These are phyloP conservation scores for Holothuria scabra DNA, from an alignment of 53 echinoderm and acorn worm genomes.

Conservation along the genomic window DNA sequence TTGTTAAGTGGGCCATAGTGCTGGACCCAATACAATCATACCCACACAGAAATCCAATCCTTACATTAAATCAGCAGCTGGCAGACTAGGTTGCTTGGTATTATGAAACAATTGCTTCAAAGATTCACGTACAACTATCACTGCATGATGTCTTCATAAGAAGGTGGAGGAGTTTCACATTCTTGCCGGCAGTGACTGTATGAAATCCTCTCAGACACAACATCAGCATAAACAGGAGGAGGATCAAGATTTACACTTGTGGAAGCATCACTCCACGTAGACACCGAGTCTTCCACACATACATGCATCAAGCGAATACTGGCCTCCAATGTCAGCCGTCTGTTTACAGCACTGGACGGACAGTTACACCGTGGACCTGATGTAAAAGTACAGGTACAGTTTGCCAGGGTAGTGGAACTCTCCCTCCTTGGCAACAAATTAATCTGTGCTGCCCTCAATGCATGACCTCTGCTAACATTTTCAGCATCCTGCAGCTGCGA, in stretches of 20 bases:
- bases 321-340: slow-evolving; percentile 18
- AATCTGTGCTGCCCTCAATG: slow-evolving; percentile 13
- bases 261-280: slow-evolving; percentile 6
- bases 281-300: slow-evolving; percentile 20
- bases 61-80: too few species aligned
- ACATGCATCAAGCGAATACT: slow-evolving; percentile 28
- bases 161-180: slow-evolving; percentile 82
- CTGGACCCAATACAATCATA: too few species aligned
- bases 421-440: background rate
- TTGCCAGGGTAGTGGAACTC: background rate
- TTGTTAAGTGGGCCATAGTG: too few species aligned
- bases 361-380: slow-evolving; percentile 12
- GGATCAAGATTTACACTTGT: slow-evolving; percentile 49
- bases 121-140: background rate
- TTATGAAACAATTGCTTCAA: too few species aligned
- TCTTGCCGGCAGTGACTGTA: slow-evolving; percentile 36
- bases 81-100: too few species aligned
- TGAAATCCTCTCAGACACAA: slow-evolving; percentile 53
- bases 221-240: slow-evolving; percentile 77
- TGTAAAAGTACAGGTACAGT: slow-evolving; percentile 4
- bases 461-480: background rate
- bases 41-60: too few species aligned
- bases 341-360: background rate
- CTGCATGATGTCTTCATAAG: slow-evolving; percentile 72
- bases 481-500: slow-evolving; percentile 13